Percentiles rank a stretch among this genome's conserved stretches.
Conservation (phyloP, 2,113 vertebrate species). For the Myiopsitta monachus region DNA sequence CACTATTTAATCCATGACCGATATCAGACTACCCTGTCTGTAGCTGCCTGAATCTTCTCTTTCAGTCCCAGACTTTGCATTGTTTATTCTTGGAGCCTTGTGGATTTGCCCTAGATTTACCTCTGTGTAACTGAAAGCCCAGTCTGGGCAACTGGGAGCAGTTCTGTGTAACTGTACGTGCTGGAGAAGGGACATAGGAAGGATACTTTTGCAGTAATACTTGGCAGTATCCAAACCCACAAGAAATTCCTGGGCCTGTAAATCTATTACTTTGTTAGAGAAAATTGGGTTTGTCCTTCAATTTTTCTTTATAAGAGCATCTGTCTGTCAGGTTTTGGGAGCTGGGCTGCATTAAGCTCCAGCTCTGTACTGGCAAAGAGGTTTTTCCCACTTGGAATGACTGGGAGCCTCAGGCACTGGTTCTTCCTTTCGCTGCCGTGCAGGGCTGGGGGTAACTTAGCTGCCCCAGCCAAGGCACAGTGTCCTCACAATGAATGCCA, state of each 20-base stretch:
- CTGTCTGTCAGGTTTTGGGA: not conserved
- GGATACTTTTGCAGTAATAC: not conserved
- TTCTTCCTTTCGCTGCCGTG: not conserved
- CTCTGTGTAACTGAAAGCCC: not conserved
- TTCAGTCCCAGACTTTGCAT: not conserved
- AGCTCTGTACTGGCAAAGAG: not conserved
- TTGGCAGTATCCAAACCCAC: slow-evolving; percentile 27
- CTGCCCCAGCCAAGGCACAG: not conserved
- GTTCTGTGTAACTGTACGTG: not conserved
- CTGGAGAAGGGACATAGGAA: not conserved
- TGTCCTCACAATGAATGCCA: not conserved
- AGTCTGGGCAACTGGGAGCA: not conserved
- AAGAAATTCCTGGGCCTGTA: slow-evolving; percentile 12
- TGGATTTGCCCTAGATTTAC: slow-evolving; percentile 11
- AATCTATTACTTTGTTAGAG: not conserved
- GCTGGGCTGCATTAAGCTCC: not conserved
- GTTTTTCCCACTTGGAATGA: not conserved
- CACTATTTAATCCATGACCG: not conserved
- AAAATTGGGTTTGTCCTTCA: not conserved
- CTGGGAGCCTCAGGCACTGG: not conserved
- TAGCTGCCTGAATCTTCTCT: not conserved
- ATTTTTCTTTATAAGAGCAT: not conserved
- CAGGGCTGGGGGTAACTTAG: not conserved
- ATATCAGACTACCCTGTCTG: not conserved
- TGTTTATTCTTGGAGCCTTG: not conserved